Evolutionary conservation across 2,797 vertebrate species (phyloP).

Genomic region (Alosa sapidissima): DNA sequence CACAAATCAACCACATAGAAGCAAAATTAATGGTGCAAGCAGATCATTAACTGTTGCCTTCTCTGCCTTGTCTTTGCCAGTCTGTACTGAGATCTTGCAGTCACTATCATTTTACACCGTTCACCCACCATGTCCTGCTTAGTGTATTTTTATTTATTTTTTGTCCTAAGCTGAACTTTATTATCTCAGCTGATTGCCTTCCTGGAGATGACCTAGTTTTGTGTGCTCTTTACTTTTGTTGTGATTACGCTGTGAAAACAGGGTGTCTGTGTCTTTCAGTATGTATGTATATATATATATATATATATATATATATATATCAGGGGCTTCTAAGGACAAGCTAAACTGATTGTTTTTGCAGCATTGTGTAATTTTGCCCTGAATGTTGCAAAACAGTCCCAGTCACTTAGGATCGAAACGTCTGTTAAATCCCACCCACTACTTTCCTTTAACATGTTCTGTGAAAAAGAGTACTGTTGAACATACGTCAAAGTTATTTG

Average conservation of each 20-base stretch:
- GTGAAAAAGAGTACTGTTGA: too few relatives aligned
- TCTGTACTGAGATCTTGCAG: not conserved
- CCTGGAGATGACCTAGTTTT: slow-evolving; percentile 6
- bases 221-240: slow-evolving; percentile 21
- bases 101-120: not conserved
- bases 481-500: too few relatives aligned
- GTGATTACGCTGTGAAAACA: slow-evolving; percentile 3
- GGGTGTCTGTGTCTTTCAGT: not conserved
- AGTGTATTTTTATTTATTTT: not conserved
- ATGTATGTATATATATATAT: too few relatives aligned
- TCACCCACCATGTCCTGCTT: not conserved
- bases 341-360: not conserved
- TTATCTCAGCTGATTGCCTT: slow-evolving; percentile 29
- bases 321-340: not conserved
- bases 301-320: too few relatives aligned
- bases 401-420: too few relatives aligned
- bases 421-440: too few relatives aligned
- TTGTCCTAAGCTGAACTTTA: slow-evolving; percentile 18
- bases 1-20: not conserved
- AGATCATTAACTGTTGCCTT: not conserved
- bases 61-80: not conserved
- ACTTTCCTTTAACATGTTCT: too few relatives aligned
- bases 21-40: not conserved
- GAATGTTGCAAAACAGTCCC: not conserved
- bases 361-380: not conserved